Evolutionary conservation across 1,140 invertebrate genomes (phyloP), one percentile per base, ranked within the genome.

Genomic region (Conopomorpha cramerella): DNA sequence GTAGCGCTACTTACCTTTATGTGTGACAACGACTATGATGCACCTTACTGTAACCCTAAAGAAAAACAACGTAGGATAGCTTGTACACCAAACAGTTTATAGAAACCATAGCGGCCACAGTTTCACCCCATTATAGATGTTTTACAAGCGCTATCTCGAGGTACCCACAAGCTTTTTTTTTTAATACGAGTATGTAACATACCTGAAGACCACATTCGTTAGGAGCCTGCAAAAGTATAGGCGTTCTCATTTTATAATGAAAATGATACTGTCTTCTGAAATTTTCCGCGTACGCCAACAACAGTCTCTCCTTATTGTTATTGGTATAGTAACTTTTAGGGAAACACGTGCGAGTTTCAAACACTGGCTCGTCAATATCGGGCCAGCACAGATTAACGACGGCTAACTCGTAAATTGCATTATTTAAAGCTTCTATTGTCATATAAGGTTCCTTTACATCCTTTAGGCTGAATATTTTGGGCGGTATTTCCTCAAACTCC

Each of bases 181-280:
- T n/a, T n/a, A n/a, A n/a, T n/a, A n/a, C n/a, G n/a, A n/a, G n/a
- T n/a, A n/a, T 12, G 29, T 25, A 19, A 42, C 44, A 52, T 64
- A 87, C 86, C 81, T 88, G 85, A 23, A 87, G 55, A 27, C 84
- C 84, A 60, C 89, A 93, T 73, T 95, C 92, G 72, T 95, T 95
- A 27, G 86, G 82, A 28, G 85, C 83, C 15, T 86, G 88, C 10
- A 95, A 59, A 17, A 94, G 76, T 26, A 94, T 55, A 7, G 88
- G 87, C 45, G 86, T 86, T 38, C 89, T 79, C 32, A 85, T 64
- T 1, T 83, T 80, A 61, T 86, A 89, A 32, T 85, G 76, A 38
- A 81, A 78, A 13, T 78, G 70, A 78, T 86, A 93, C 49, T 95
- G 92, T 41, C 83, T 81, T 29, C 91, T 81, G 62, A 95, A 95